Evolutionary conservation across 2,888 invertebrate genomes (phyloP).

Genomic region (Leucophenga maculata): DNA sequence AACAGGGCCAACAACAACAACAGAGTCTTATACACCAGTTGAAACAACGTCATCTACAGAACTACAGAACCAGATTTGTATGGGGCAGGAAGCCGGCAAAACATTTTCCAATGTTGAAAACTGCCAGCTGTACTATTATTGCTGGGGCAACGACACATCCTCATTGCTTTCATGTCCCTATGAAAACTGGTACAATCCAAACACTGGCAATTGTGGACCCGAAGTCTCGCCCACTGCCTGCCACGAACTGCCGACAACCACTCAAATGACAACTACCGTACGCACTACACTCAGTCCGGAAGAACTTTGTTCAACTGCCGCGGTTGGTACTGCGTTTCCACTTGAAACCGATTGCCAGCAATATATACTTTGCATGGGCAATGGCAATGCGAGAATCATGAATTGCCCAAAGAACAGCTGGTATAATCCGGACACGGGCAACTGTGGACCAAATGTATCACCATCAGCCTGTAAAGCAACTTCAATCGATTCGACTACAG

Average conservation of each 20-base stretch:
- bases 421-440: constrained; percentile 51
- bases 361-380: constrained; percentile 52
- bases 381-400: constrained; percentile 38
- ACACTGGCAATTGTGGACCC: constrained; percentile 49
- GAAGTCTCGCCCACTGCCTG: constrained; percentile 51
- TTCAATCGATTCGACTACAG: neutral
- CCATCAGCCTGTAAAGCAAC: constrained; percentile 44
- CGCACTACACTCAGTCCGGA: constrained; percentile 28
- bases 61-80: constrained; percentile 29
- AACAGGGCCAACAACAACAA: constrained; percentile 40
- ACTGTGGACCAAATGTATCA: constrained; percentile 52
- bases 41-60: neutral
- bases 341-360: constrained; percentile 45
- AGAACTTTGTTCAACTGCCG: constrained; percentile 41
- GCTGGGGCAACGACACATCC: constrained; percentile 45
- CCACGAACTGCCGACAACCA: constrained; percentile 27
- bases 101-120: constrained; percentile 35
- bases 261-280: constrained; percentile 25
- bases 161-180: constrained; percentile 43
- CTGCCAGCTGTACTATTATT: constrained; percentile 49
- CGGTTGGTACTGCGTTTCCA: constrained; percentile 43
- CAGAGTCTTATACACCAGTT: constrained; percentile 5
- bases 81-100: constrained; percentile 13
- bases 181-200: constrained; percentile 54
- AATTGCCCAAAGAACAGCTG: constrained; percentile 53